Base-by-base conservation (phyloP, 1,140 invertebrate genomes). In the Orchestia grillus region DNA sequence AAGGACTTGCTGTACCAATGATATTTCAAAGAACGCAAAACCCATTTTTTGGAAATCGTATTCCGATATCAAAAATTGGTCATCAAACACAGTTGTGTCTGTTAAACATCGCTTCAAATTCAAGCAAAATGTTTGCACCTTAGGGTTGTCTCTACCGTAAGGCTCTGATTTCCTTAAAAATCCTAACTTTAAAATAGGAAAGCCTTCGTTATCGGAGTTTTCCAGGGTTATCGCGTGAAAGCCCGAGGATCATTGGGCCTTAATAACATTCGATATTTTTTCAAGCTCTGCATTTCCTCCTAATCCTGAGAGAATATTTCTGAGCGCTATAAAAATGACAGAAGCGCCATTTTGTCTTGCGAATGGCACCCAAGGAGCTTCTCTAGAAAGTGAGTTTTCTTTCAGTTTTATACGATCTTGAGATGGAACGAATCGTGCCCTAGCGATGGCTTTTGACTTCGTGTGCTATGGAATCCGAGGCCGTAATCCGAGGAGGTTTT, bases 331-430 rank as follows among this genome's bases (percentile, higher is more conserved):
- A 90, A 90, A 90, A 90, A 90, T 90, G 88, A 90, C 15, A 41
- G 23, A 90, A 90, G 41, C 43, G 88, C 88, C 88, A 41, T 44
- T 90, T 90, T 90, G 88, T 90, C 88, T 90, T 44, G 88, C n/a
- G 88, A 90, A 90, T 90, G 43, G 88, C 43, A 44, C 3, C n/a
- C 88, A 19, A 44, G 88, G 41, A 90, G n/a, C 88, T 42, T 42
- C 88, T 43, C 62, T 90, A 28, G 88, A 90, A 42, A 44, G n/a
- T 42, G 88, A 90, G n/a, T 90, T 90, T n/a, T 90, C n/a, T 90
- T 90, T 42, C 43, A 41, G n/a, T 44, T 90, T 40, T 90, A 90
- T 90, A 42, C 42, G 41, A 16, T 90, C 88, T 90, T 42, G 36
- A 77, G 62, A 77, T 11, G 3, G 88, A 90, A 90, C 3, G 43